A percentile compares a stretch with the other conserved stretches of the same genome.
Conservation (phyloP, 1,140 invertebrate genomes). For the Drosophila sproati region DNA sequence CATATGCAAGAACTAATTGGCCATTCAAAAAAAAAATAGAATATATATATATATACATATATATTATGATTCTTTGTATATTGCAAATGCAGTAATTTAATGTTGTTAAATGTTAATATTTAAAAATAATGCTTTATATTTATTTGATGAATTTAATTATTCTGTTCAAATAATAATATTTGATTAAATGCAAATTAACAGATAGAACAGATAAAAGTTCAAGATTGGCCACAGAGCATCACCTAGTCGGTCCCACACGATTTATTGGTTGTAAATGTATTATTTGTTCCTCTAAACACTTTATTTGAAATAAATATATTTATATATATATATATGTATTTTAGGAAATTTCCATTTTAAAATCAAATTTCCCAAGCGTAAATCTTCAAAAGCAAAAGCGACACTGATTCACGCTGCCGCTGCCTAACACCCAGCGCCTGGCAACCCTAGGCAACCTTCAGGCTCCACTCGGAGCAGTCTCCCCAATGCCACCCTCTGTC, state of each 20-base stretch:
- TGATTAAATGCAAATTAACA: too few relatives aligned
- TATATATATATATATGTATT: neutral
- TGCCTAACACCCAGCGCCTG: slow-evolving; percentile 9
- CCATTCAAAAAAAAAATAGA: neutral
- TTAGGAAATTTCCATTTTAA: slow-evolving; percentile 42
- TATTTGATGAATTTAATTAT: too few relatives aligned
- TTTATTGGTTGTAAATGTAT: neutral
- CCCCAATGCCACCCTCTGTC: slow-evolving; percentile 1
- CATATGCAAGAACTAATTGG: neutral
- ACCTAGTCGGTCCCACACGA: too few relatives aligned
- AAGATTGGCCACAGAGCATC: too few relatives aligned
- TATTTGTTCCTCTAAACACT: neutral
- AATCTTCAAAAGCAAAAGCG: slow-evolving; percentile 72
- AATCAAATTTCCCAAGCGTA: slow-evolving; percentile 65
- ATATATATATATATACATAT: too few relatives aligned
- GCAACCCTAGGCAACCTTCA: slow-evolving; percentile 23
- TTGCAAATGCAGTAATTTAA: too few relatives aligned
- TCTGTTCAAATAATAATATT: too few relatives aligned
- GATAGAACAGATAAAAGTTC: too few relatives aligned
- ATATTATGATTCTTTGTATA: too few relatives aligned
- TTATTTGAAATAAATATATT: slow-evolving; percentile 11
- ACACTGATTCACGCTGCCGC: slow-evolving; percentile 51
- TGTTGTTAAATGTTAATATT: too few relatives aligned
- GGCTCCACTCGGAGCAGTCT: neutral
- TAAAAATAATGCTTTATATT: too few relatives aligned